Conservation (phyloP, 2,888 invertebrate species). For the Cryptosula pallasiana region DNA sequence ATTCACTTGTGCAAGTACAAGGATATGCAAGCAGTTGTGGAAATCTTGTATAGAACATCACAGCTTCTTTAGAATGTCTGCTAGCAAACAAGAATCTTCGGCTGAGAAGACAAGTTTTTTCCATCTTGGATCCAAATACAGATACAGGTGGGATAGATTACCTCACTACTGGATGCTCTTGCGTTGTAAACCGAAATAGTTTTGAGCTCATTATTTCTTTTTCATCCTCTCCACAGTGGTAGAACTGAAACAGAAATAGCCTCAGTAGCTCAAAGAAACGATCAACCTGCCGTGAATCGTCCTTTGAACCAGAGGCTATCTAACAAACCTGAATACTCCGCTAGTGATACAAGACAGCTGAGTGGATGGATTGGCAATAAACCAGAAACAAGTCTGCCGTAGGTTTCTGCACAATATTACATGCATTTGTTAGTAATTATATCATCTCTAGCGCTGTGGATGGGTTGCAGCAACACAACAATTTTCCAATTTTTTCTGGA, state of each 20-base stretch:
- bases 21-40: constrained; percentile 11
- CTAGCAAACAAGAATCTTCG: not conserved
- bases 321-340: not conserved
- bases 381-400: no score
- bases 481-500: no score
- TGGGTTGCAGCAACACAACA: no score
- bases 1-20: not conserved
- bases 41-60: constrained; percentile 23
- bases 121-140: not conserved
- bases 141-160: not conserved
- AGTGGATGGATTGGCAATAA: not conserved
- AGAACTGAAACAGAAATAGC: constrained; percentile 19
- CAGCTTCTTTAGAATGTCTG: constrained; percentile 9
- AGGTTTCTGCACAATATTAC: no score
- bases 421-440: no score
- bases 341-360: not conserved
- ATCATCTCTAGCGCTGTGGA: no score
- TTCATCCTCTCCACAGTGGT: not conserved
- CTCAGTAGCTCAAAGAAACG: not conserved
- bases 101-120: not conserved
- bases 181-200: no score
- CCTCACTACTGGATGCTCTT: no score
- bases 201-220: no score
- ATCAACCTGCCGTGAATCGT: not conserved
- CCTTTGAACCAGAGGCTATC: constrained; percentile 5